phyloP scores from a whole-genome alignment of 2,888 invertebrate genomes.

The Amorpha juglandis region DNA sequence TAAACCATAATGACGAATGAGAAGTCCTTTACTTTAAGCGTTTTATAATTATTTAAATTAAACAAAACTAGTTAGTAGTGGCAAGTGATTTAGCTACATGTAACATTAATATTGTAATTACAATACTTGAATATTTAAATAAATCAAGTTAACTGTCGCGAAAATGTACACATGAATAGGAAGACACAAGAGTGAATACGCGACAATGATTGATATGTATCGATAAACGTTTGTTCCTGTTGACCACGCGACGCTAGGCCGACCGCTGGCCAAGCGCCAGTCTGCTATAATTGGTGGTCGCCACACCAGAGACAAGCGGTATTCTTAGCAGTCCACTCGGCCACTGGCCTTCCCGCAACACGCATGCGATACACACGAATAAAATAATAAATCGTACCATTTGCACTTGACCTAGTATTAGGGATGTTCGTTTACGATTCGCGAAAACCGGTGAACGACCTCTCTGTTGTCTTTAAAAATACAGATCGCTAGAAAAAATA shows the following conservation, averaged over 20 bases:
- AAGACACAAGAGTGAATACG: slow-evolving; percentile 39
- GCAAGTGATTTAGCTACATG: no score
- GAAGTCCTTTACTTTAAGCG: no score
- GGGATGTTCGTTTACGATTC: slow-evolving; percentile 48
- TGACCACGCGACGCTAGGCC: slow-evolving; percentile 67
- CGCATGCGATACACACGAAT: slow-evolving; percentile 60
- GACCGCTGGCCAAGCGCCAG: slow-evolving; percentile 89
- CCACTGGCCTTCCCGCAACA: slow-evolving; percentile 75
- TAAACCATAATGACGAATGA: no score
- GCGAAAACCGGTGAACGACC: slow-evolving; percentile 52
- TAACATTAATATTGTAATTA: no score
- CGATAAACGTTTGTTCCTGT: slow-evolving; percentile 72
- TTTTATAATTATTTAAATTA: no score
- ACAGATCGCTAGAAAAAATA: slow-evolving; percentile 32
- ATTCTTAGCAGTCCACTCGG: slow-evolving; percentile 88
- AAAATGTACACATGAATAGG: slow-evolving; percentile 31
- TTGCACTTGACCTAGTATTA: slow-evolving; percentile 81
- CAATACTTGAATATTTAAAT: neutral
- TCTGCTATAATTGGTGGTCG: slow-evolving; percentile 95
- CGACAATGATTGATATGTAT: slow-evolving; percentile 67
- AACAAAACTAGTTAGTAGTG: neutral
- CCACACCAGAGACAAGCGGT: slow-evolving; percentile 84
- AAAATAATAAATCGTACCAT: slow-evolving; percentile 61
- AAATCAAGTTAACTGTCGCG: neutral
- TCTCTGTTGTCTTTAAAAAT: slow-evolving; percentile 43